phyloP scores from a whole-genome alignment of 92 coral and sea anemone genomes.

The Epizoanthus ramosus region DNA sequence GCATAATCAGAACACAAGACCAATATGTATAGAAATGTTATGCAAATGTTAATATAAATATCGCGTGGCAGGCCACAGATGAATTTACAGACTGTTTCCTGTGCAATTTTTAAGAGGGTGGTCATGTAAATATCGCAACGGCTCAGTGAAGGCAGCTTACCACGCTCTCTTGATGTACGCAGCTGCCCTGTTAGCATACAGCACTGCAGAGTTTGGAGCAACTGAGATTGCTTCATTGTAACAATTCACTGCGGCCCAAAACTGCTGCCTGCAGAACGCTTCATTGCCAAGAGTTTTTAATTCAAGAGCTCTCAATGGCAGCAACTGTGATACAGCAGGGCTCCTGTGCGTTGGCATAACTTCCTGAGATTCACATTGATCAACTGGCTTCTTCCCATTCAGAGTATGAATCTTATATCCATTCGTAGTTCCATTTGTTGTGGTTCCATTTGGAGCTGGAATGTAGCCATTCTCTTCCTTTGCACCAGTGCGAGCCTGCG shows the following conservation, averaged over 20 bases:
- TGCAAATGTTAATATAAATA: too few relatives aligned
- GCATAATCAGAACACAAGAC: too few relatives aligned
- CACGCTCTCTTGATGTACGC: constrained; percentile 94
- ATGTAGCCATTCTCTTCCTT: constrained; percentile 58
- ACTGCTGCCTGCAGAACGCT: constrained; percentile 94
- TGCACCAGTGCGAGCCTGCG: constrained; percentile 17
- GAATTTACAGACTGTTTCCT: too few relatives aligned
- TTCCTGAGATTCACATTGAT: constrained; percentile 12
- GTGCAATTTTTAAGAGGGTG: too few relatives aligned
- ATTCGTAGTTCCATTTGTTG: constrained; percentile 78
- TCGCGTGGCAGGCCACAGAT: too few relatives aligned
- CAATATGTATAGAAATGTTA: too few relatives aligned
- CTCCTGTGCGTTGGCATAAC: constrained; percentile 37
- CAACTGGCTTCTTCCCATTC: constrained; percentile 73
- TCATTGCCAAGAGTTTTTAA: constrained; percentile 84
- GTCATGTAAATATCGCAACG: too few relatives aligned
- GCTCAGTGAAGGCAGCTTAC: constrained; percentile 53
- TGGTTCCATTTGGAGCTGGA: constrained; percentile 24
- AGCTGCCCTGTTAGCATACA: constrained; percentile 97
- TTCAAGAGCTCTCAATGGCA: constrained; percentile 83
- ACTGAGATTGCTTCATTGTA: constrained; percentile 88
- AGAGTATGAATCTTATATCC: constrained; percentile 73
- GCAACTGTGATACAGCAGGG: constrained; percentile 43
- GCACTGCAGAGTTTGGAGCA: constrained; percentile 85
- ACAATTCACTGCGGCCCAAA: constrained; percentile 94